phyloP scores from a whole-genome alignment of 1,140 invertebrate species.

The Brachionus calyciflorus region DNA sequence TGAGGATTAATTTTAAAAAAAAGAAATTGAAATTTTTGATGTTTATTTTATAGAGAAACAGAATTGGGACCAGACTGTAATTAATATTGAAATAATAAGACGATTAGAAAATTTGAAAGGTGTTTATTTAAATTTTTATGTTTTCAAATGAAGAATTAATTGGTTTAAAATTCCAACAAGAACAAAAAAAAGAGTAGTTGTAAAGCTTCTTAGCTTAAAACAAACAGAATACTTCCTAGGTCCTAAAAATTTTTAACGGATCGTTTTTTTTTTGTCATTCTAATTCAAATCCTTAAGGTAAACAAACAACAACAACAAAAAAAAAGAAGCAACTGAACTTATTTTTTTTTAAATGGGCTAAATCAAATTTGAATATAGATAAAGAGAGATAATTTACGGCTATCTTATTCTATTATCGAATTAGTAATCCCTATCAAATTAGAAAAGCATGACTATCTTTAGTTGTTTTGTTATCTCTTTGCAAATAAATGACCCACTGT shows the following conservation, averaged over 20 bases:
- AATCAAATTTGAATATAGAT: constrained; percentile 8
- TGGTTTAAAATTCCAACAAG: neutral
- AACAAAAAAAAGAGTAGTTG: neutral
- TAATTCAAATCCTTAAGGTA: neutral
- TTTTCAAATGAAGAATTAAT: neutral
- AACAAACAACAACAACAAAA: constrained; percentile 8
- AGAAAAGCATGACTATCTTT: constrained; percentile 10
- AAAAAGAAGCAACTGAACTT: no score
- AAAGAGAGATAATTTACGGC: constrained; percentile 31
- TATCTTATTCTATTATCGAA: constrained; percentile 18
- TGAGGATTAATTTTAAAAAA: neutral
- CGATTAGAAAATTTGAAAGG: no score
- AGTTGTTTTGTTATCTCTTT: no score
- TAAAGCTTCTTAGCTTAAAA: neutral
- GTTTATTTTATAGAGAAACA: neutral
- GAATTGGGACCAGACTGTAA: neutral
- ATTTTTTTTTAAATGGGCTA: constrained; percentile 27
- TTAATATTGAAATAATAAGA: no score
- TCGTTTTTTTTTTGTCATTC: neutral
- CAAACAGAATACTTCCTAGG: constrained; percentile 13
- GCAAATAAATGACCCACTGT: no score
- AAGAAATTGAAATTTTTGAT: constrained; percentile 5
- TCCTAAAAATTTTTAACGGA: neutral
- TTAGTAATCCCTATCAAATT: constrained; percentile 35
- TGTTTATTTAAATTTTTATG: no score